Evolutionary conservation across 1,140 invertebrate species (phyloP), one percentile per base, ranked within the genome.

Genomic region (Mizuhopecten yessoensis): DNA sequence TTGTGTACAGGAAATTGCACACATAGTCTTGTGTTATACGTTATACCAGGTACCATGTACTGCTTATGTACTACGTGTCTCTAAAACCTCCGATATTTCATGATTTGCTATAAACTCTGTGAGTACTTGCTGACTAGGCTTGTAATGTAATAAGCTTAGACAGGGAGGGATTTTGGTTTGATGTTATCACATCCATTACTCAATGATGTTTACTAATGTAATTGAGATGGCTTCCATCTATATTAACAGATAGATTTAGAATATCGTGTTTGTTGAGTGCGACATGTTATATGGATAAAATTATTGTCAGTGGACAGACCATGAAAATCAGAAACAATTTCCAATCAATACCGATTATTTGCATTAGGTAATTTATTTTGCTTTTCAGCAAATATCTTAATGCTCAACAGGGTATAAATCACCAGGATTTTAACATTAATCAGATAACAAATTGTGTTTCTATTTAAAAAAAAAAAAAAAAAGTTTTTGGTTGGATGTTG

Each of bases 131-230:
- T n/a, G 7, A 57, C 17, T 20, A 15, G 57, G n/a, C 57, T 75
- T 75, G 57, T 75, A 75, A 29, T n/a, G 57, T 75, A 39, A 34
- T 88, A 34, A 33, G 45, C 42, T 45, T 87, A 86, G 33, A 39
- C 23, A 86, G 42, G 34, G 20, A 45, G 33, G 29, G 39, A 87
- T 90, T 45, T 90, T 23, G n/a, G 33, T 75, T 57, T 45, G 10
- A 34, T 34, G 39, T 36, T 75, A 75, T 75, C n/a, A 29, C 2
- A 75, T 75, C 29, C 23, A 75, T 75, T 75, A 45, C 17, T 13
- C 9, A 75, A 75, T n/a, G 5, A 29, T 75, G 17, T 75, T 75
- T 75, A 75, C 57, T 75, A 75, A 75, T 75, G 57, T 75, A 75
- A 75, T 75, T 75, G 57, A 75, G 23, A 75, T 45, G 42, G 42